Evolutionary conservation across 2,888 invertebrate genomes (phyloP), one percentile per base, ranked within the genome.

Genomic region (Leucania comma): DNA sequence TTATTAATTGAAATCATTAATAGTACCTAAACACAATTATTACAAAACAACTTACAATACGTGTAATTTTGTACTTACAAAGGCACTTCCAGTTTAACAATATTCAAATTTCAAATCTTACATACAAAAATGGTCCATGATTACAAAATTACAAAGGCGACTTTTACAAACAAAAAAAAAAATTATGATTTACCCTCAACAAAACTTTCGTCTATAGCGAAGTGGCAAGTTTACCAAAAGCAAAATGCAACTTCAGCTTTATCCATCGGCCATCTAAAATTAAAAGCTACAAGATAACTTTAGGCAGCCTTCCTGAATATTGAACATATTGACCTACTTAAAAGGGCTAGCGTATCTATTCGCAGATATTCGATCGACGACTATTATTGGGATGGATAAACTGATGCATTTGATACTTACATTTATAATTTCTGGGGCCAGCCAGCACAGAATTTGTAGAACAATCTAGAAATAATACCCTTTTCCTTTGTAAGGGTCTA

Each of bases 1-100:
- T 81, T 68, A n/a, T n/a, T 73, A 53, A 75, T 9, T 42, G 14
- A 71, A 64, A 67, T 58, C 12, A 66, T 35, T 76, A 17, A 57
- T 38, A 42, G 1, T 71, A n/a, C n/a, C n/a, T n/a, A 29, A 57
- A 59, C 42, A 62, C 51, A 29, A n/a, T 63, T 76, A 68, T 57
- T 51, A 71, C 46, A 54, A 54, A 53, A 79, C 32, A 51, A 59
- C 46, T 75, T 62, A 68, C 46, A 48, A 79, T 54, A 60, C 20
- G 8, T 29, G 20, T 8, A 58, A 17, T 35, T 80, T 67, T 70
- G 66, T 72, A 81, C 64, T 72, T 10, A 57, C 24, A 60, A 78
- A 77, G 76, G 79, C 66, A 72, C 72, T 70, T 77, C 14, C 14
- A 46, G 48, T 4, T 29, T 32, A 68, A 24, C 12, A 50, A n/a